A percentile compares a stretch with the other conserved stretches of the same genome.
Conservation (phyloP, 2,113 vertebrate genomes). For the Engraulis encrasicolus region DNA sequence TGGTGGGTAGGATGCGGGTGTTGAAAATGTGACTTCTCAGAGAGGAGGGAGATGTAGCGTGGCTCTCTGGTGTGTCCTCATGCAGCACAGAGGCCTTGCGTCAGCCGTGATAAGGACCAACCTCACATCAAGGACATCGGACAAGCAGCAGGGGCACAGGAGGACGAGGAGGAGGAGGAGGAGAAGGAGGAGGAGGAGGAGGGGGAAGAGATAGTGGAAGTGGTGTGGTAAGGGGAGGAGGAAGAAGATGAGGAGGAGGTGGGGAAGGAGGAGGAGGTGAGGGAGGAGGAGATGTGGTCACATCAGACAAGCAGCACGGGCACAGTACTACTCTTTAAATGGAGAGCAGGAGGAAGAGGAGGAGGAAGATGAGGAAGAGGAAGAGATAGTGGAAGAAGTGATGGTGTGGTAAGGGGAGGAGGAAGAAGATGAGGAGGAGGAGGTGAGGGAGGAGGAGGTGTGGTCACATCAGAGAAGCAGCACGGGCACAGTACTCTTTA, state of each 20-base stretch:
- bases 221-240: too few relatives aligned
- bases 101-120: slow-evolving; percentile 54
- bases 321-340: slow-evolving; percentile 1
- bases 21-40: slow-evolving; percentile 45
- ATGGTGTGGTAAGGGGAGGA: too few relatives aligned
- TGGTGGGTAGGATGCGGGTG: not conserved
- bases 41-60: slow-evolving; percentile 18
- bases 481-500: too few relatives aligned
- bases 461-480: slow-evolving; percentile 39
- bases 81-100: slow-evolving; percentile 53
- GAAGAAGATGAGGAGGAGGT: too few relatives aligned
- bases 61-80: not conserved
- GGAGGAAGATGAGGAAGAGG: not conserved
- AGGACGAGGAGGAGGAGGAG: not conserved
- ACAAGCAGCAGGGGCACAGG: slow-evolving; percentile 27
- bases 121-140: slow-evolving; percentile 47
- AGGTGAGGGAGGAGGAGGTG: too few relatives aligned
- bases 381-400: not conserved
- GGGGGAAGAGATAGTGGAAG: too few relatives aligned
- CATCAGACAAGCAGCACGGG: too few relatives aligned
- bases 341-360: not conserved
- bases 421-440: too few relatives aligned
- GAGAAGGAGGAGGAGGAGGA: not conserved
- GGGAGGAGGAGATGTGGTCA: too few relatives aligned
- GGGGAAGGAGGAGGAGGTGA: too few relatives aligned